Evolutionary conservation across 2,888 invertebrate genomes (phyloP).

Genomic region (Leucophora obtusa): DNA sequence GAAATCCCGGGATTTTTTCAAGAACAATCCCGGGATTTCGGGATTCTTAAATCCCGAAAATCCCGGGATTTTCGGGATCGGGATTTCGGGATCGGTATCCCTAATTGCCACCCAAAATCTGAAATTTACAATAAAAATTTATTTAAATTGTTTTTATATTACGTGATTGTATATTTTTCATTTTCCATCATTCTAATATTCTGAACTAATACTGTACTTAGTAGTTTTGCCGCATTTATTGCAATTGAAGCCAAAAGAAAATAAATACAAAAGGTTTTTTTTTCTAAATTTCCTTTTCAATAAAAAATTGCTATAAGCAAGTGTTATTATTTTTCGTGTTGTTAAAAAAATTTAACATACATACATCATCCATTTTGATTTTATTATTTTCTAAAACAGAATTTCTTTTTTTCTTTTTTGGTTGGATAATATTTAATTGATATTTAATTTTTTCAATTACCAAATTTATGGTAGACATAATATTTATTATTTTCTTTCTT

Average conservation of each 20-base stretch:
- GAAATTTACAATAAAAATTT: no score
- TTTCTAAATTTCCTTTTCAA: background rate
- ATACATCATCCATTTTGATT: background rate
- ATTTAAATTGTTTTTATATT: no score
- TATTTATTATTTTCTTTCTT: background rate
- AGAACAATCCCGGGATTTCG: no score
- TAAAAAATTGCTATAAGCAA: background rate
- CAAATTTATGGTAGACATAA: background rate
- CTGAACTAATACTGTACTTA: no score
- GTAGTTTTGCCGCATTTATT: background rate
- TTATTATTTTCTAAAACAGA: background rate
- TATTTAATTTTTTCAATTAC: conserved; percentile 10
- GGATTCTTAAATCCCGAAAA: no score
- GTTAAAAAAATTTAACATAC: background rate
- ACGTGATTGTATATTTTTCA: no score
- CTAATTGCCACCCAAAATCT: no score
- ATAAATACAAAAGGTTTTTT: no score
- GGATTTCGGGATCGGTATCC: no score
- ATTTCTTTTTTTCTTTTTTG: background rate
- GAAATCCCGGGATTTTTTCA: no score
- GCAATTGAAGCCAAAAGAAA: background rate
- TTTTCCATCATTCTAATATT: no score
- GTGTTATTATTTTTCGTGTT: background rate
- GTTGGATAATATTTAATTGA: background rate
- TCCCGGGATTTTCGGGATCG: no score